Base-by-base conservation (phyloP, 2,797 vertebrate species). In the Todus mexicanus region DNA sequence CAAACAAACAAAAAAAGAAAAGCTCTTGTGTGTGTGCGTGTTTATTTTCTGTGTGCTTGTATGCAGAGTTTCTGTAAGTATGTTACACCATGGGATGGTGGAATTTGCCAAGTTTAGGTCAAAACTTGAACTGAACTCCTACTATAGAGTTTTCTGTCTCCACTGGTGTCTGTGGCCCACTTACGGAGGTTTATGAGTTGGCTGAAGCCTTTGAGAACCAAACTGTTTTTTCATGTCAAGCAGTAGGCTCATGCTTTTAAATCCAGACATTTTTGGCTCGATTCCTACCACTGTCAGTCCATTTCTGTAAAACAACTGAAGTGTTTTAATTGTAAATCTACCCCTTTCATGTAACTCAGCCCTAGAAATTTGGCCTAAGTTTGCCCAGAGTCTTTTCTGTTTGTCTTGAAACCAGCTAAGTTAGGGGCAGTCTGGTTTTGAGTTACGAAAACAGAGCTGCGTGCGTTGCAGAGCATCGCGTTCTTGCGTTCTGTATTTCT, bases 221-320 rank as follows among this genome's bases (percentile, higher is more conserved):
- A 93, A 69, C 65, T 18, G 4, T 91, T 89, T 93, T 94, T 95
- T 84, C 90, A 96, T 90, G 92, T 87, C 89, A 59, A 63, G 86
- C 87, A 84, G 60, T 70, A 89, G 84, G 87, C 79, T 91, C 93
- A 3, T 95, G 76, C 92, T 92, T 94, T 91, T 87, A 93, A 86
- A 93, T 95, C 90, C 90, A 94, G 94, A 56, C 84, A 65, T 94
- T 94, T 93, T 92, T 96, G 94, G 93, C 93, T 93, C 43, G 7
- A 3, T n/a, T 61, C 60, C 90, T 86, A 8, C 74, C 78, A 72
- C 92, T 89, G 76, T 89, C 93, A 77, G 86, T 77, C 78, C 78
- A 14, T 94, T 94, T 92, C 84, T 94, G 61, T 80, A 75, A 80
- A 94, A 84, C 82, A 93, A 88, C 93, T 66, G 51, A 78, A 93